phyloP scores from a whole-genome alignment of 2,797 vertebrate genomes.

The Propithecus deckenii region DNA sequence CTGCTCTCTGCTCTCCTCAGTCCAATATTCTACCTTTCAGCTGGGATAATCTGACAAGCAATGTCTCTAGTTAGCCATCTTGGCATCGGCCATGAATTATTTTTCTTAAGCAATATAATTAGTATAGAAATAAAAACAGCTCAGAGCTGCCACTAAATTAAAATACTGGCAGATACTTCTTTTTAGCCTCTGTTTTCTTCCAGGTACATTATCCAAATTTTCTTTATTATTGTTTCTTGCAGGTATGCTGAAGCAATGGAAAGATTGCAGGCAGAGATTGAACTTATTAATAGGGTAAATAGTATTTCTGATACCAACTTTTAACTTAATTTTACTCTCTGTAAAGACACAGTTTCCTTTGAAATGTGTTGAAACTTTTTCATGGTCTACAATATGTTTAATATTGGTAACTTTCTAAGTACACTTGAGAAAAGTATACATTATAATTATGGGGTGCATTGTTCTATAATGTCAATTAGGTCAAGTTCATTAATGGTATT shows the following conservation, averaged over 20 bases:
- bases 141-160: neutral
- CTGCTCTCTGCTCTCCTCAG: too few species aligned
- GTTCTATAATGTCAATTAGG: neutral
- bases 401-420: neutral
- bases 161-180: neutral
- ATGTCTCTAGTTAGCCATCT: too few species aligned
- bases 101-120: conserved; percentile 24
- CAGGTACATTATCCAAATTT: neutral
- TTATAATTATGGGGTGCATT: neutral
- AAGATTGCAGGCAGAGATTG: conserved; percentile 93
- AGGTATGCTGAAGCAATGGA: conserved; percentile 98
- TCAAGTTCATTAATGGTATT: conserved; percentile 2
- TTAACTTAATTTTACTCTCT: conserved; percentile 3
- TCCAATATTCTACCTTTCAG: too few species aligned
- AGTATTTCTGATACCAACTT: conserved; percentile 88
- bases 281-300: conserved; percentile 94
- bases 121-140: neutral
- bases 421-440: neutral
- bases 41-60: too few species aligned
- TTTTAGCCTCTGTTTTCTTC: conserved; percentile 5
- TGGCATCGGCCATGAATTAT: neutral
- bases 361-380: neutral
- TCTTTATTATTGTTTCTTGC: conserved; percentile 48
- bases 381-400: neutral
- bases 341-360: neutral